Percentiles rank a stretch among this genome's conserved stretches.
Conservation (phyloP, 1,140 invertebrate genomes). For the Copidosoma floridanum region DNA sequence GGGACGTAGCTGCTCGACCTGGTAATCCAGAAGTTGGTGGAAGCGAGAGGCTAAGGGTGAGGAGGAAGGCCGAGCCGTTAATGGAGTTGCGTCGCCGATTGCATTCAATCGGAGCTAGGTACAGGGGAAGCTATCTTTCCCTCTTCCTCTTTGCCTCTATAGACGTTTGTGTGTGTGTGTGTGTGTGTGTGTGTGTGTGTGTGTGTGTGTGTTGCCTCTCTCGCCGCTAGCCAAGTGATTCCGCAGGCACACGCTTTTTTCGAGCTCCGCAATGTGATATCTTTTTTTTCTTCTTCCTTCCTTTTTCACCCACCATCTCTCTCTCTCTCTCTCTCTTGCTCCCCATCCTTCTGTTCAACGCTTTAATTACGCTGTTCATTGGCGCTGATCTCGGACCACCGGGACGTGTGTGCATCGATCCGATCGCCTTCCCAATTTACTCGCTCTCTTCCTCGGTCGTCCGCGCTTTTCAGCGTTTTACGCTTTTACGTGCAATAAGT, state of each 20-base stretch:
- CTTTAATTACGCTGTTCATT: constrained; percentile 14
- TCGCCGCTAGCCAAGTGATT: not conserved
- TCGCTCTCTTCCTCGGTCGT: no score
- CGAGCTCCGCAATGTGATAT: not conserved
- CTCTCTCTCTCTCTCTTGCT: constrained; percentile 7
- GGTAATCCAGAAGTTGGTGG: constrained; percentile 22
- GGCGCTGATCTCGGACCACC: no score
- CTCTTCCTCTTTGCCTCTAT: not conserved
- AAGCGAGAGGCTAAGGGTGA: not conserved
- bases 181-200: no score
- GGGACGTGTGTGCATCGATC: no score
- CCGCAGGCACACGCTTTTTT: not conserved
- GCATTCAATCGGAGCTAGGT: constrained; percentile 10
- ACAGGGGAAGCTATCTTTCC: not conserved
- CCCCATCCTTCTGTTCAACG: not conserved
- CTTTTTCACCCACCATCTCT: not conserved
- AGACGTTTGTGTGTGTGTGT: no score
- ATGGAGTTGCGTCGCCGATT: constrained; percentile 25
- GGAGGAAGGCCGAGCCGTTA: constrained; percentile 17
- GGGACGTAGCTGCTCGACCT: not conserved
- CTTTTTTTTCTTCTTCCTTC: not conserved
- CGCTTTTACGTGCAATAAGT: no score
- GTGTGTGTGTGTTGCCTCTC: no score
- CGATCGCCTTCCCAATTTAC: no score
- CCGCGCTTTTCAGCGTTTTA: no score